Evolutionary conservation across 2,888 invertebrate species (phyloP).

Genomic region (Heliconius aoede): DNA sequence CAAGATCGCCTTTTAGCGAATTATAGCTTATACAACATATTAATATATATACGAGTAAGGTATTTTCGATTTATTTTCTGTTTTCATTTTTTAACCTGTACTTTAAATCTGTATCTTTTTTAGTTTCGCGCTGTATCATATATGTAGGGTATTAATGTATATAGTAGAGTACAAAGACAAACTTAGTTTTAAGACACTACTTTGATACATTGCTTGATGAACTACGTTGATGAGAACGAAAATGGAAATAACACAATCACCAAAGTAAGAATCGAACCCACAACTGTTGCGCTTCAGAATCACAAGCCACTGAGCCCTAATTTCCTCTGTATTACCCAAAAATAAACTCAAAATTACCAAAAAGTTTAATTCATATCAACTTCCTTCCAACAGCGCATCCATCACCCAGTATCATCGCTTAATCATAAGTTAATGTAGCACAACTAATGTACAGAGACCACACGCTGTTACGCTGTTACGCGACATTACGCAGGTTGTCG

Average conservation of each 20-base stretch:
- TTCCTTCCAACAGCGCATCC: constrained; percentile 44
- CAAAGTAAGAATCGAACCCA: neutral
- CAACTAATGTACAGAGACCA: constrained; percentile 52
- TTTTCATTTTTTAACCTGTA: neutral
- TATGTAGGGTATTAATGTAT: too few species aligned
- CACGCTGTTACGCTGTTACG: constrained; percentile 34
- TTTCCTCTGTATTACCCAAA: neutral
- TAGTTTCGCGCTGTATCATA: neutral
- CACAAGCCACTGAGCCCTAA: neutral
- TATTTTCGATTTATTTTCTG: neutral
- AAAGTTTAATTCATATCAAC: neutral
- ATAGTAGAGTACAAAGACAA: too few species aligned
- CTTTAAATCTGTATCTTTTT: neutral
- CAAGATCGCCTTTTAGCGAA: too few species aligned
- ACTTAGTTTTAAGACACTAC: too few species aligned
- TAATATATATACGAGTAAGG: neutral
- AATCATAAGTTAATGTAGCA: constrained; percentile 61
- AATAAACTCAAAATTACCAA: neutral
- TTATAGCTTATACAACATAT: neutral
- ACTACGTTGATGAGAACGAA: too few species aligned
- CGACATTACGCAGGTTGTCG: constrained; percentile 29
- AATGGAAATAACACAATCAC: too few species aligned
- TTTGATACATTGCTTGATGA: too few species aligned
- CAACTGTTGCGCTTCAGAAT: neutral
- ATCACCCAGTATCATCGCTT: constrained; percentile 52